phyloP scores from a whole-genome alignment of 1,140 invertebrate genomes.

The Leptinotarsa defecta region DNA sequence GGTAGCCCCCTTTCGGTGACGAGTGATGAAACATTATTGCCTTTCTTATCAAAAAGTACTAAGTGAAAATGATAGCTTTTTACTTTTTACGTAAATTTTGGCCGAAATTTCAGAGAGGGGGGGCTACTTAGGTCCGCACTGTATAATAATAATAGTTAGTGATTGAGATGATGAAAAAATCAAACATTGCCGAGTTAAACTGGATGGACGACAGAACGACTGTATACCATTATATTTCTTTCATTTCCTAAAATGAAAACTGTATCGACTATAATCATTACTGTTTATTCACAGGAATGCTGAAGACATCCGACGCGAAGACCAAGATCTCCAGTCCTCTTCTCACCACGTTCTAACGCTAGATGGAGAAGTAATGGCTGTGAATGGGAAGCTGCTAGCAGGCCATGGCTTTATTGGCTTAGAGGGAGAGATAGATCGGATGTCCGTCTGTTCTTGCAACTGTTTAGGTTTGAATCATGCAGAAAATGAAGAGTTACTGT shows the following conservation, averaged over 20 bases:
- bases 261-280: no score
- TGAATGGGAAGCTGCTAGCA: slow-evolving; percentile 67
- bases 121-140: no score
- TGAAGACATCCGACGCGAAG: slow-evolving; percentile 84
- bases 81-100: no score
- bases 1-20: no score
- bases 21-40: no score
- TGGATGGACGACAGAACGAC: slow-evolving; percentile 83
- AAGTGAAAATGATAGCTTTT: no score
- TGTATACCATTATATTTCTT: slow-evolving; percentile 73
- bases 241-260: no score
- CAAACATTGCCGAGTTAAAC: slow-evolving; percentile 92
- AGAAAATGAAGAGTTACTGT: slow-evolving; percentile 58
- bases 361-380: slow-evolving; percentile 80
- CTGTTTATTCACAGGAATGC: slow-evolving; percentile 69
- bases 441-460: slow-evolving; percentile 75
- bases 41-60: no score
- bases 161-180: slow-evolving; percentile 75
- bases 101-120: no score
- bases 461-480: slow-evolving; percentile 64
- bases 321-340: slow-evolving; percentile 76
- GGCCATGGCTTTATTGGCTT: slow-evolving; percentile 62
- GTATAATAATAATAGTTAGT: no score
- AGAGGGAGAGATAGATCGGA: slow-evolving; percentile 62
- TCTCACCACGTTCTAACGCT: slow-evolving; percentile 76